These are phyloP conservation scores for Drosophila parvula DNA, from an alignment of 1,140 invertebrate genomes.

Conservation along the genomic window DNA sequence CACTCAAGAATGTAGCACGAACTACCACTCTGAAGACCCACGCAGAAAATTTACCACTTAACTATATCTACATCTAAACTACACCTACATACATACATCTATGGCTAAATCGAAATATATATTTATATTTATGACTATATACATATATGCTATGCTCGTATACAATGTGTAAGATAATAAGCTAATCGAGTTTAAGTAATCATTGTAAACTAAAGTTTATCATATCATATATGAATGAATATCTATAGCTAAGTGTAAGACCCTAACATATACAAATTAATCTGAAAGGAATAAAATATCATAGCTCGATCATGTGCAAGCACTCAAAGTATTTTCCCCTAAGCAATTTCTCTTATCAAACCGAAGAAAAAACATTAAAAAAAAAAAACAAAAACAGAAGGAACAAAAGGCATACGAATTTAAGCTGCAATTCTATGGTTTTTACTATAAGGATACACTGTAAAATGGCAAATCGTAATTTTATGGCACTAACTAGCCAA, in stretches of 20 bases:
- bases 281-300: constrained; percentile 54
- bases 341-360: constrained; percentile 55
- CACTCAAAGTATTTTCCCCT: constrained; percentile 57
- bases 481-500: constrained; percentile 52
- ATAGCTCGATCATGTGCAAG: constrained; percentile 63
- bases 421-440: constrained; percentile 77
- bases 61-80: constrained; percentile 36
- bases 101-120: constrained; percentile 41
- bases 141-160: constrained; percentile 63
- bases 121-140: constrained; percentile 45
- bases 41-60: constrained; percentile 12
- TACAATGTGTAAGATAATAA: constrained; percentile 80
- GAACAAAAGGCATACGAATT: constrained; percentile 72
- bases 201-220: constrained; percentile 68
- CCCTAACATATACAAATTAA: constrained; percentile 48
- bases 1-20: constrained; percentile 36
- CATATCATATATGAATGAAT: constrained; percentile 72
- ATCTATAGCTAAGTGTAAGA: constrained; percentile 49
- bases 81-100: constrained; percentile 31
- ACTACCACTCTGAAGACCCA: constrained; percentile 18
- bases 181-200: constrained; percentile 53
- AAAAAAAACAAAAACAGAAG: background rate
- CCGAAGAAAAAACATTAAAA: constrained; percentile 1
- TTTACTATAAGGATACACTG: constrained; percentile 47
- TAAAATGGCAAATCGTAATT: constrained; percentile 48